Evolutionary conservation across 2,888 invertebrate genomes (phyloP), one percentile per base, ranked within the genome.

Genomic region (Agonopterix alstromeriana): DNA sequence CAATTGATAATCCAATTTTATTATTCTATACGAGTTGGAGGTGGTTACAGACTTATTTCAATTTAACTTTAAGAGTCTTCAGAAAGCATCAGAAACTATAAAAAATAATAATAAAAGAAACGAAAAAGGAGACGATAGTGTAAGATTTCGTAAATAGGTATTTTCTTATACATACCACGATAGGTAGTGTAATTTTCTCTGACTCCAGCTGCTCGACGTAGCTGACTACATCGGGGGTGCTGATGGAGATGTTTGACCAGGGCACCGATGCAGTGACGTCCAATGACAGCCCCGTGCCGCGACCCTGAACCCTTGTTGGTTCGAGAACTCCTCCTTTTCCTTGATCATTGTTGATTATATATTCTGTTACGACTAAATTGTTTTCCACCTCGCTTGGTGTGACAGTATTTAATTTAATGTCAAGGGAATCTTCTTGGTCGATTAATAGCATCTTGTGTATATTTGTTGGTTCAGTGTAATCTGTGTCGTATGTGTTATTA

Each of bases 211-310:
- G 83, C 59, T 88, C 88, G 46, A 89, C 83, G 53, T 69, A 81
- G 54, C 67, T 80, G 47, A 89, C 76, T 49, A 89, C 80, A 48
- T 88, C 89, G 5, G 89, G 89, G 17, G 89, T 89, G 67, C 78
- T 87, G 65, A 89, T 79, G 58, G 67, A 55, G 51, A 78, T 77
- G 17, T 52, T 60, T 42, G 70, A 56, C 73, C 78, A 78, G 35
- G 75, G 67, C 27, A 67, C 57, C 36, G 66, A 67, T 50, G 72
- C 60, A 42, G 68, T 66, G 49, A 87, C 77, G 62, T 83, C 72
- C 36, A 88, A 70, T 10, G 76, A 70, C 48, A 87, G 67, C 36
- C 64, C 70, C 42, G 63, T 58, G 8, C 53, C 55, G 36, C 63
- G 63, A 49, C 58, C 59, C 40, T 55, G 65, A 52, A 55, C 47